These are phyloP conservation scores for Dipodomys merriami DNA, from an alignment of 2,113 vertebrate genomes.

Conservation along the genomic window DNA sequence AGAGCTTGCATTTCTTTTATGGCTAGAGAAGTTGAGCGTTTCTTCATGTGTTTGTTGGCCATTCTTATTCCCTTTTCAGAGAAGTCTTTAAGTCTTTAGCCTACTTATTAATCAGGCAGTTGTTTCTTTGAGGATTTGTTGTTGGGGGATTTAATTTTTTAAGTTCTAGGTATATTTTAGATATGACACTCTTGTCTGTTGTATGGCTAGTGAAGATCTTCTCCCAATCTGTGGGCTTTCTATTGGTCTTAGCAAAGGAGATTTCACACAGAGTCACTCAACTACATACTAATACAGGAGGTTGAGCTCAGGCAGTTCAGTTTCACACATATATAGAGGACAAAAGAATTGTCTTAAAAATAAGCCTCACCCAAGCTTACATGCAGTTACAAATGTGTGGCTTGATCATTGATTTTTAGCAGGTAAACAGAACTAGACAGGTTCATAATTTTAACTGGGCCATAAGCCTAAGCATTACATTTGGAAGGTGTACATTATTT, in stretches of 20 bases:
- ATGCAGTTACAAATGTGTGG: conserved; percentile 64
- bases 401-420: conserved; percentile 71
- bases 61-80: too few relatives aligned
- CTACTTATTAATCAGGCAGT: too few relatives aligned
- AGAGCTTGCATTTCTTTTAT: too few relatives aligned
- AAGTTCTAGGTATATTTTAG: too few relatives aligned
- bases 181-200: too few relatives aligned
- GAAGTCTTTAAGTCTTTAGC: too few relatives aligned
- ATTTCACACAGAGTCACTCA: not conserved
- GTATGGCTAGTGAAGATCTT: too few relatives aligned
- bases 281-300: conserved; percentile 2
- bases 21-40: too few relatives aligned
- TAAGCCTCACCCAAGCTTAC: conserved; percentile 23
- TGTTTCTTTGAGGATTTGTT: too few relatives aligned
- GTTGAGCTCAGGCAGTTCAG: conserved; percentile 15
- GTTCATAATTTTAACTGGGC: conserved; percentile 71
- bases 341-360: conserved; percentile 38
- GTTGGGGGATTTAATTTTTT: too few relatives aligned
- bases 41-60: too few relatives aligned
- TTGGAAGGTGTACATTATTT: conserved; percentile 53
- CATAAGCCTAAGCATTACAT: conserved; percentile 51
- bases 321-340: not conserved
- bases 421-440: conserved; percentile 52
- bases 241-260: conserved; percentile 25
- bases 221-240: too few relatives aligned